Evolutionary conservation across 1,140 invertebrate species (phyloP).

Genomic region (Halesus radiatus): DNA sequence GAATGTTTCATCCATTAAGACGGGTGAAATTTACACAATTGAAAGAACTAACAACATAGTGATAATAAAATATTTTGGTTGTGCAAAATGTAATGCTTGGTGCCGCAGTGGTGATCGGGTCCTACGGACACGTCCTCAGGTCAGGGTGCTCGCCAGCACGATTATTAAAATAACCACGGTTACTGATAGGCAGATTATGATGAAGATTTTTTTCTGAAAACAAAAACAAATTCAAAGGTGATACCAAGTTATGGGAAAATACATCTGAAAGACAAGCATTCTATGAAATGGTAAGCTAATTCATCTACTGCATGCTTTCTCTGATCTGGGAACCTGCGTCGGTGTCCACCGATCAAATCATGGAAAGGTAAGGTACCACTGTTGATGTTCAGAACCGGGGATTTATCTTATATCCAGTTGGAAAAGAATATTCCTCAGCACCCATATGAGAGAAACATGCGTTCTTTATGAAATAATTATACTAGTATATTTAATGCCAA

Average conservation of each 20-base stretch:
- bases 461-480: background rate
- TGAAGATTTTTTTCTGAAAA: conserved; percentile 90
- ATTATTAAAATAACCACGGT: conserved; percentile 82
- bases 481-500: too few relatives aligned
- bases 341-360: too few relatives aligned
- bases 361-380: too few relatives aligned
- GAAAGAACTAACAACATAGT: conserved; percentile 37
- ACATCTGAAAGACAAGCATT: conserved; percentile 9
- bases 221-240: conserved; percentile 72
- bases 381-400: too few relatives aligned
- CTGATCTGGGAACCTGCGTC: background rate
- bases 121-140: conserved; percentile 50
- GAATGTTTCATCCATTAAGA: conserved; percentile 13
- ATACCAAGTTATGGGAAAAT: background rate
- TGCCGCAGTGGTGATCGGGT: conserved; percentile 33
- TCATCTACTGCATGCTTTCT: conserved; percentile 13
- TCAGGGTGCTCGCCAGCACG: conserved; percentile 72
- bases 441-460: conserved; percentile 12
- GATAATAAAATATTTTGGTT: conserved; percentile 36
- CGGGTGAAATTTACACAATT: conserved; percentile 47
- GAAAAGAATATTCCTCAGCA: background rate
- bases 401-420: too few relatives aligned
- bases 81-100: conserved; percentile 44
- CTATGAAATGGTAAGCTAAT: background rate
- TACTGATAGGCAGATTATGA: conserved; percentile 84